Evolutionary conservation across 2,113 vertebrate species (phyloP), one percentile per base, ranked within the genome.

Genomic region (Scopus umbretta): DNA sequence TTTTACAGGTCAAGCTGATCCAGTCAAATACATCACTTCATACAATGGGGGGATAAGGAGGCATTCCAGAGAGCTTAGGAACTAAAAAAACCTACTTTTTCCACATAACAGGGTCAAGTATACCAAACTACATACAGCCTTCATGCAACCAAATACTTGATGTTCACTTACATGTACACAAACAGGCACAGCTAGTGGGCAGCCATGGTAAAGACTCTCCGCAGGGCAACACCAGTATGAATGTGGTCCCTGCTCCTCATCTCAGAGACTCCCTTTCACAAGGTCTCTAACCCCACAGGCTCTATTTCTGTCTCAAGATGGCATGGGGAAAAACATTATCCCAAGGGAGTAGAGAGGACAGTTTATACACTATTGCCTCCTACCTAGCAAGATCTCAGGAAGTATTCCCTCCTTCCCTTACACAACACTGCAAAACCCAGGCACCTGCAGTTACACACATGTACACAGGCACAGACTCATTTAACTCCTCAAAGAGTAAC

Each of bases 191-290:
- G 21, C 10, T 2, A 10, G 5, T 0, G 8, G 30, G 11, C 50
- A 59, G 40, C 74, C 26, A 3, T 0, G 6, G 43, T 3, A 32
- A 62, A 81, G 73, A n/a, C 71, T 61, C 47, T 38, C 45, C 0
- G 0, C 38, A 45, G 40, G 15, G 34, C 4, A 3, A 36, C 73
- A 13, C 13, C 0, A 1, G 59, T 5, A 3, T 2, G 11, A 73
- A 40, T 0, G 0, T 0, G 0, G 71, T 17, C 71, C 47, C 40
- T 40, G 50, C 80, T 83, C 68, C 63, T 66, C 11, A 0, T 11
- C 59, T 40, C 56, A 18, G 29, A 42, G 21, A 17, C 13, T 76
- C 20, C 32, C 38, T 32, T 43, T 50, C 75, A 79, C 27, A 27
- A 76, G 36, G 30, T 18, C 43, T 42, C 65, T n/a, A 52, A 59